Base-by-base conservation (phyloP, 2,797 vertebrate species). In the Coregonus sp. region DNA sequence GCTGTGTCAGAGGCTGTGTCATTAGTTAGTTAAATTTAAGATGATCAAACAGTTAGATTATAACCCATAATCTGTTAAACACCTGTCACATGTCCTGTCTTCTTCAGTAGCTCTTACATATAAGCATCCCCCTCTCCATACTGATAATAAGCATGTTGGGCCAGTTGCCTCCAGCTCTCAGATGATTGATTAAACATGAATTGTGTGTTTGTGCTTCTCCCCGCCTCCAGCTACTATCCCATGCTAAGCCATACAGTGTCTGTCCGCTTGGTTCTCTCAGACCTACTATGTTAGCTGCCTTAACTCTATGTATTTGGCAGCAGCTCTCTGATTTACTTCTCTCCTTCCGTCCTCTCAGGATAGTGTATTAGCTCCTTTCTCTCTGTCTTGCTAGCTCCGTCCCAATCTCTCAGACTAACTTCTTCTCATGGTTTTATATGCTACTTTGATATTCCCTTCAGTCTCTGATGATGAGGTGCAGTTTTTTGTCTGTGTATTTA, bases 271-370 rank as follows among this genome's bases (percentile, higher is more conserved):
- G 5, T 25, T 65, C 9, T 69, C 1, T 31, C 25, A 31, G 29
- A 67, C 18, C 16, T 18, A 18, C 15, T 9, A 77, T 66, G 40
- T 66, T 66, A 11, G 14, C 16, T 14, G 35, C 67, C 14, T 4
- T 9, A n/a, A 37, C 25, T 25, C 25, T 25, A 25, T 25, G 25
- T 25, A 25, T 25, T 25, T 25, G 25, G 25, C 25, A 25, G 25
- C 25, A 25, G 25, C 15, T 72, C 67, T 14, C 65, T 16, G 4
- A 14, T 16, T 6, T 16, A 14, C 15, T 74, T 85, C 72, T 75
- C 63, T 82, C 73, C 63, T 68, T 76, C 71, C 0, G 69, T 86
- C 80, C 82, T 84, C 80, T 80, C 84, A 7, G 51, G 68, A 47
- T 35, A 76, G 18, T 76, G 31, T 29, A 86, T 82, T 84, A 82